phyloP scores from a whole-genome alignment of 2,888 invertebrate genomes.

The Tipula lateralis region DNA sequence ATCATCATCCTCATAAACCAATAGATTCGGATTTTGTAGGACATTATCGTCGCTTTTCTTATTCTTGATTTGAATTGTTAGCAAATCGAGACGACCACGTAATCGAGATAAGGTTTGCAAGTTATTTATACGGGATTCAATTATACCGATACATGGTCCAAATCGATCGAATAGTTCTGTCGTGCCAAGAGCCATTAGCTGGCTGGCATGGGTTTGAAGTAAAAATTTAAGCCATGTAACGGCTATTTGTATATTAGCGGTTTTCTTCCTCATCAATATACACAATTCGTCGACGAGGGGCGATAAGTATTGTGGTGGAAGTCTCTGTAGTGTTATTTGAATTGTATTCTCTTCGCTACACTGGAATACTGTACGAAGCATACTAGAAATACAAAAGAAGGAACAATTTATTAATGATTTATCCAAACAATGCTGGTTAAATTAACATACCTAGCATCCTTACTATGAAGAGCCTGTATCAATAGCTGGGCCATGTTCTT shows the following conservation, averaged over 20 bases:
- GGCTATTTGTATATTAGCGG: constrained; percentile 49
- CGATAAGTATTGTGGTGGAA: constrained; percentile 72
- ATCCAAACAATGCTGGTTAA: background rate
- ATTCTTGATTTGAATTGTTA: constrained; percentile 47
- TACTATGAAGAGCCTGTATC: constrained; percentile 80
- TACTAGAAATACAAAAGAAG: background rate
- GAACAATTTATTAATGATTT: background rate
- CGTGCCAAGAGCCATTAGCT: constrained; percentile 46
- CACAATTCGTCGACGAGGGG: constrained; percentile 70
- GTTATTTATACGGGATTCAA: constrained; percentile 46
- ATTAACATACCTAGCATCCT: constrained; percentile 58
- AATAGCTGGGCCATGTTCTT: constrained; percentile 77
- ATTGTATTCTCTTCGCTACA: constrained; percentile 61
- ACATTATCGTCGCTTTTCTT: constrained; percentile 41
- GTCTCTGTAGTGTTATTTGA: constrained; percentile 63
- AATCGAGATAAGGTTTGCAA: constrained; percentile 46
- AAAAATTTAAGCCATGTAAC: constrained; percentile 44
- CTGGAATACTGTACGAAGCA: background rate
- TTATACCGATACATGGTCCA: constrained; percentile 46
- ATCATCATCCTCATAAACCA: constrained; percentile 45
- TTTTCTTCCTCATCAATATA: constrained; percentile 62
- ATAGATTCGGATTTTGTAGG: constrained; percentile 41
- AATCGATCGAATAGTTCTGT: constrained; percentile 45
- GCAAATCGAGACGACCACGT: constrained; percentile 44
- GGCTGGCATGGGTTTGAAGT: constrained; percentile 45